phyloP scores from a whole-genome alignment of 2,113 vertebrate species.

The Excalfactoria chinensis region DNA sequence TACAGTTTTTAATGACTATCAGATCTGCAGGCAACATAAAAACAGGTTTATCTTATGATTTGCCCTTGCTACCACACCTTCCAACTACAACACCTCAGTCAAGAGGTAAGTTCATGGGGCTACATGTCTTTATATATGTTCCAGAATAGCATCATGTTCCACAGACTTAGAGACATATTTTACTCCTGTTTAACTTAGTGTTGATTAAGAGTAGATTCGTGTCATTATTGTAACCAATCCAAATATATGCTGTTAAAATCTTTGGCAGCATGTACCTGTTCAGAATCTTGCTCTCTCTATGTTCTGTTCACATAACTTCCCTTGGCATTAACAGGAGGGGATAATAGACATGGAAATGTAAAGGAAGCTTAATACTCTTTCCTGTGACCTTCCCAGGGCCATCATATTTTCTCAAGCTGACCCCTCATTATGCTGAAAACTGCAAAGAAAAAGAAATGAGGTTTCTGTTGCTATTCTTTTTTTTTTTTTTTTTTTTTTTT shows the following conservation, averaged over 20 bases:
- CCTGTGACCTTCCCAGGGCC: slow-evolving; percentile 43
- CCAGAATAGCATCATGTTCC: not conserved
- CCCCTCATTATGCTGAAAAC: slow-evolving; percentile 50
- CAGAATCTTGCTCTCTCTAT: slow-evolving; percentile 28
- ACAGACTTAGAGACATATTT: not conserved
- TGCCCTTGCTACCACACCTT: not conserved
- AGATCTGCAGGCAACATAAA: not conserved
- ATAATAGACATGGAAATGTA: slow-evolving; percentile 68
- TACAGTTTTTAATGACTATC: not conserved
- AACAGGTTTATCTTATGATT: not conserved
- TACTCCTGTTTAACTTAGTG: not conserved
- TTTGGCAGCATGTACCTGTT: slow-evolving; percentile 44
- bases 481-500: not conserved
- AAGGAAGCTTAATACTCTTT: slow-evolving; percentile 70
- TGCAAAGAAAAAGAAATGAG: not conserved
- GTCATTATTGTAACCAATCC: slow-evolving; percentile 38
- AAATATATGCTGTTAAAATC: slow-evolving; percentile 25
- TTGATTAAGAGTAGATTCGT: not conserved
- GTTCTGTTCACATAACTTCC: slow-evolving; percentile 57
- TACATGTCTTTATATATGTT: not conserved
- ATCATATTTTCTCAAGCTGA: slow-evolving; percentile 63
- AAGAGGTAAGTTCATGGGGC: not conserved
- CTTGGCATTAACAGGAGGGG: slow-evolving; percentile 60
- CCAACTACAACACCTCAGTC: not conserved
- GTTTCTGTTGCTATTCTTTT: slow-evolving; percentile 34